A percentile compares a stretch with the other conserved stretches of the same genome.
Evolutionary conservation across 2,888 invertebrate species (phyloP).

Genomic region (Lasioglossum villosulum): DNA sequence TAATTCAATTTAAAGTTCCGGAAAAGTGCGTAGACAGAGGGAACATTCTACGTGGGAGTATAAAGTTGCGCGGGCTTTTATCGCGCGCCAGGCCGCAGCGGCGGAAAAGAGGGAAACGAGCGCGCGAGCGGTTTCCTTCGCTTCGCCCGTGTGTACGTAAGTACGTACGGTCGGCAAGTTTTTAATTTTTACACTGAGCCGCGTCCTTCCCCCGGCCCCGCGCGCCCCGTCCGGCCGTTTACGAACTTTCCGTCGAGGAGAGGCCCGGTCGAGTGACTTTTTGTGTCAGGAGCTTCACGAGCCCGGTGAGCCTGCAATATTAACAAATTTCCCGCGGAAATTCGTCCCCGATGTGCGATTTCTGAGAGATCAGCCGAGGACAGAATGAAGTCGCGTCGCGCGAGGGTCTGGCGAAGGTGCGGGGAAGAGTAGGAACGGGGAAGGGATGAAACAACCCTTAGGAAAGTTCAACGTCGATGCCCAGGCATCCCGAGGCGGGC

Average conservation of each 20-base stretch:
- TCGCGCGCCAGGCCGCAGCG: no score
- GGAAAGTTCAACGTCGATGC: constrained; percentile 66
- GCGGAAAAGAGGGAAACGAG: constrained; percentile 19
- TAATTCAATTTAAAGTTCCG: constrained; percentile 79
- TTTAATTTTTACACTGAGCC: constrained; percentile 72
- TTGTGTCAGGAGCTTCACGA: constrained; percentile 62
- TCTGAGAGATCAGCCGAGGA: constrained; percentile 63
- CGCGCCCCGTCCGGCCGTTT: constrained; percentile 44
- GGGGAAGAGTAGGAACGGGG: neutral
- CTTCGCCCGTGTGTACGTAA: constrained; percentile 11
- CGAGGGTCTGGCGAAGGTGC: neutral
- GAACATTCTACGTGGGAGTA: constrained; percentile 49
- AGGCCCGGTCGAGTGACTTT: constrained; percentile 54
- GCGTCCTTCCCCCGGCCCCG: neutral
- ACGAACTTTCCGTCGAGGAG: constrained; percentile 42
- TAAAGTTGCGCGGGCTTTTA: constrained; percentile 54
- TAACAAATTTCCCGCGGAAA: constrained; percentile 73
- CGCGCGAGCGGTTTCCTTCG: constrained; percentile 39
- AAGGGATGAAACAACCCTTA: constrained; percentile 47
- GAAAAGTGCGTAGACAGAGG: constrained; percentile 48
- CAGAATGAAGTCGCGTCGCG: constrained; percentile 14
- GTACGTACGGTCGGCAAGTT: constrained; percentile 62
- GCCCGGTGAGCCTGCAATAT: constrained; percentile 71
- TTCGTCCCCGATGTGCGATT: constrained; percentile 75
- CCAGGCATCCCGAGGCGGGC: constrained; percentile 57